These are phyloP conservation scores for Enteromius fasciolatus DNA, from an alignment of 2,797 vertebrate genomes.

Conservation along the genomic window DNA sequence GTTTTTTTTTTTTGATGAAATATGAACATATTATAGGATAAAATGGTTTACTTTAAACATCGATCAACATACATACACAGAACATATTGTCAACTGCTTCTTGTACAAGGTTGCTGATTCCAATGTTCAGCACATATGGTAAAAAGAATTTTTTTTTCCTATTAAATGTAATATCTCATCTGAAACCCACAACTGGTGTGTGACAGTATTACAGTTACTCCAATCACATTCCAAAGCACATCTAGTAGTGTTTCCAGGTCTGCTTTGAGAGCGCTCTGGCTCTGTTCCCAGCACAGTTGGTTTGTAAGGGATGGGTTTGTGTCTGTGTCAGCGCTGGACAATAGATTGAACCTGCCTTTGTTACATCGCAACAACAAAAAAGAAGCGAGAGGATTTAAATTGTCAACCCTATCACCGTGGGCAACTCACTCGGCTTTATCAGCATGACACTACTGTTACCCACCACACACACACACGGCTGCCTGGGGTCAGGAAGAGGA, in stretches of 20 bases:
- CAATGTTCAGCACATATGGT: background rate
- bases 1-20: background rate
- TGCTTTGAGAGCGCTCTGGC: background rate
- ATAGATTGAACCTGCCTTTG: slow-evolving; percentile 66
- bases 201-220: background rate
- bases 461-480: slow-evolving; percentile 69
- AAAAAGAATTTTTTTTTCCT: no score
- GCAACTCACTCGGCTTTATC: slow-evolving; percentile 78
- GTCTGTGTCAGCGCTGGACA: slow-evolving; percentile 16
- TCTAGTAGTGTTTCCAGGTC: background rate
- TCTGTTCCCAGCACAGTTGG: slow-evolving; percentile 25
- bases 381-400: slow-evolving; percentile 68
- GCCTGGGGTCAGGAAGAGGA: slow-evolving; percentile 89
- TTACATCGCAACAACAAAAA: slow-evolving; percentile 71
- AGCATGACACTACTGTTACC: slow-evolving; percentile 52
- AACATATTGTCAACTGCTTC: background rate
- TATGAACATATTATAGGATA: background rate
- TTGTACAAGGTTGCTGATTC: background rate
- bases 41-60: background rate
- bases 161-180: background rate
- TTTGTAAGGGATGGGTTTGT: slow-evolving; percentile 13
- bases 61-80: background rate
- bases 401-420: slow-evolving; percentile 73
- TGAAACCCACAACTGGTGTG: background rate
- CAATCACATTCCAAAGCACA: background rate